phyloP scores from a whole-genome alignment of 2,888 invertebrate species.

The Helobdella robusta region DNA sequence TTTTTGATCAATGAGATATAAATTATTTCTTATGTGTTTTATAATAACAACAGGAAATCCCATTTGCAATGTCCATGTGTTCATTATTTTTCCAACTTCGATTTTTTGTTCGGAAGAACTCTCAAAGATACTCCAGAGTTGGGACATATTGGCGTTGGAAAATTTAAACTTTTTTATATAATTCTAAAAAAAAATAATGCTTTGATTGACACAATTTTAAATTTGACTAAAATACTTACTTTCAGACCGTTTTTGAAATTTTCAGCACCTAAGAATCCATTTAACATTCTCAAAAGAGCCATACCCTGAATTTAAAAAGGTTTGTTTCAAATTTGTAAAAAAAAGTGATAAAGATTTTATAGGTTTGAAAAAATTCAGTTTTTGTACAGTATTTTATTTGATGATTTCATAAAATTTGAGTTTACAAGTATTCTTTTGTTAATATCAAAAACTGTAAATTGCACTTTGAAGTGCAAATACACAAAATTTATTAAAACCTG shows the following conservation, averaged over 20 bases:
- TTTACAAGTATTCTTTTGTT: too few species aligned
- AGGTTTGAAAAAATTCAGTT: not conserved
- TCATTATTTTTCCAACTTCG: constrained; percentile 63
- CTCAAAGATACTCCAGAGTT: constrained; percentile 45
- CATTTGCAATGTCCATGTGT: constrained; percentile 75
- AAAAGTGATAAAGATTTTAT: not conserved
- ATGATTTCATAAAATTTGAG: not conserved
- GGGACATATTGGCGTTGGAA: constrained; percentile 44
- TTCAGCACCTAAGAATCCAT: constrained; percentile 44
- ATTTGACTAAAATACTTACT: constrained; percentile 32
- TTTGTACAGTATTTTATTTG: not conserved
- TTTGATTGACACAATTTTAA: not conserved
- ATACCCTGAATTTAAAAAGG: constrained; percentile 40
- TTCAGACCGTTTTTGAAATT: constrained; percentile 42
- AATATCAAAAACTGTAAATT: too few species aligned
- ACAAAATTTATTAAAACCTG: too few species aligned
- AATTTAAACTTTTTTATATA: constrained; percentile 44
- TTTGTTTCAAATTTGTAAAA: not conserved
- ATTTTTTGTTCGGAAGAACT: constrained; percentile 37
- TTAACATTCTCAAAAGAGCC: constrained; percentile 45
- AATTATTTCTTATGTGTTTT: constrained; percentile 47
- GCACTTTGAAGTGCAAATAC: too few species aligned
- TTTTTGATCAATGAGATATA: constrained; percentile 39
- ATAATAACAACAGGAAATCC: constrained; percentile 70
- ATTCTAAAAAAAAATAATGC: constrained; percentile 36